A percentile compares a stretch with the other conserved stretches of the same genome.
phyloP scores from a whole-genome alignment of 2,888 invertebrate genomes.

The Rutpela maculata region DNA sequence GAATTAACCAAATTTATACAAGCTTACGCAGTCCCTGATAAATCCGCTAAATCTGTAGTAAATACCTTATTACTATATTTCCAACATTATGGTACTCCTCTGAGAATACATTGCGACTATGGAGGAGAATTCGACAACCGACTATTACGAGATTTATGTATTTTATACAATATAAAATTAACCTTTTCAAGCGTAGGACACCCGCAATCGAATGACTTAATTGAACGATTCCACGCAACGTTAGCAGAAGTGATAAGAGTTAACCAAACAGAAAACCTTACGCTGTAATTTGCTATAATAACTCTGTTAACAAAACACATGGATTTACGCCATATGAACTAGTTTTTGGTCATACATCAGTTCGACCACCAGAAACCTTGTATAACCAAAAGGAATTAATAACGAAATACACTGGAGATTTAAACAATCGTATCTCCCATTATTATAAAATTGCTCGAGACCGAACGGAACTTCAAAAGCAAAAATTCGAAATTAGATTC shows the following conservation, averaged over 20 bases:
- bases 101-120: slow-evolving; percentile 19
- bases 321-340: slow-evolving; percentile 40
- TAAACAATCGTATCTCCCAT: slow-evolving; percentile 43
- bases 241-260: too few species aligned
- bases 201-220: slow-evolving; percentile 21
- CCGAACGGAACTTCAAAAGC: slow-evolving; percentile 40
- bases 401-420: slow-evolving; percentile 49
- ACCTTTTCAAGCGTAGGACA: slow-evolving; percentile 13
- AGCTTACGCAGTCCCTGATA: background rate
- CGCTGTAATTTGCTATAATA: too few species aligned
- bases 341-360: slow-evolving; percentile 49
- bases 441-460: slow-evolving; percentile 47
- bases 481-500: slow-evolving; percentile 49
- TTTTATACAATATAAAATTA: slow-evolving; percentile 22
- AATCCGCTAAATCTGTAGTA: background rate
- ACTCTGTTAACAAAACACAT: too few species aligned
- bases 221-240: slow-evolving; percentile 48
- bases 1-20: too few species aligned
- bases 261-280: too few species aligned
- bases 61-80: slow-evolving; percentile 32
- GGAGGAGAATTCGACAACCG: slow-evolving; percentile 37
- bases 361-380: slow-evolving; percentile 46
- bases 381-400: slow-evolving; percentile 50
- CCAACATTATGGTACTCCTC: slow-evolving; percentile 31
- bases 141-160: slow-evolving; percentile 27